Evolutionary conservation across 2,113 vertebrate species (phyloP).

Genomic region (Ivindomyrus marchei): DNA sequence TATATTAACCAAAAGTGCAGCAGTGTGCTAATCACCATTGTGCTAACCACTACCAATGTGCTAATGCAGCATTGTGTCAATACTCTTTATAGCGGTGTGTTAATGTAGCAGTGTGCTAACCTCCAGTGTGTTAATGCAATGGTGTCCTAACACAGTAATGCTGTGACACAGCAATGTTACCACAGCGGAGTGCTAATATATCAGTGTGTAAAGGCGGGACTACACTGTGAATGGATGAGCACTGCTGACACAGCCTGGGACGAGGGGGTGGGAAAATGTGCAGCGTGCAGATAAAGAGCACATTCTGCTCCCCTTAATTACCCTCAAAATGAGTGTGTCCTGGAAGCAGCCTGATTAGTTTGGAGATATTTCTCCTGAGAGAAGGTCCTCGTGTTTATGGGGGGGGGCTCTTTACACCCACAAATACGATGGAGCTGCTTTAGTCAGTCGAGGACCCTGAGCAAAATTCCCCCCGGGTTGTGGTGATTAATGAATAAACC

Average conservation of each 20-base stretch:
- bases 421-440: background rate
- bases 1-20: background rate
- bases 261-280: conserved; percentile 45
- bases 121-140: background rate
- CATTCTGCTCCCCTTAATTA: conserved; percentile 55
- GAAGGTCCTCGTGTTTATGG: conserved; percentile 47
- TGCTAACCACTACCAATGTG: background rate
- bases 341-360: conserved; percentile 45
- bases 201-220: conserved; percentile 21
- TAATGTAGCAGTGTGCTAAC: background rate
- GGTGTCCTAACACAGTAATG: background rate
- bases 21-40: background rate
- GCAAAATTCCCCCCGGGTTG: background rate
- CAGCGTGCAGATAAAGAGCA: conserved; percentile 55
- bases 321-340: conserved; percentile 38
- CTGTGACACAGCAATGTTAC: background rate
- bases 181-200: background rate
- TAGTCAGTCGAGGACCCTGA: background rate
- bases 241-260: conserved; percentile 26
- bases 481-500: background rate
- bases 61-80: background rate
- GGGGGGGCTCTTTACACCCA: conserved; percentile 8
- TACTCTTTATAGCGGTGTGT: background rate
- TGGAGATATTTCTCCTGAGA: conserved; percentile 48
- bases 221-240: conserved; percentile 57